Base-by-base conservation (phyloP, 2,888 invertebrate genomes). In the Agrilus biguttatus region DNA sequence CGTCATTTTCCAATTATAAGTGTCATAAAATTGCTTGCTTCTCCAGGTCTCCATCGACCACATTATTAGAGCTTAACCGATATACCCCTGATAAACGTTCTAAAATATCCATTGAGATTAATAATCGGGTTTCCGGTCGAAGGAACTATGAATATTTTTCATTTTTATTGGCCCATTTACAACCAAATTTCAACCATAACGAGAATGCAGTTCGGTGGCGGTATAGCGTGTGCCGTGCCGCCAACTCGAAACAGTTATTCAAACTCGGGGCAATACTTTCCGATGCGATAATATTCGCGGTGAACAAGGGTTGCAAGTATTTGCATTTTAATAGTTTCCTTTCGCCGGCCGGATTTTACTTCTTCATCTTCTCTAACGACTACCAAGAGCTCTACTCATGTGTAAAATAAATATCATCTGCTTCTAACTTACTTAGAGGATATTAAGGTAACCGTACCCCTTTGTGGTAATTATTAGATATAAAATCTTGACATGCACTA, bases 111-210 rank as follows among this genome's bases (percentile, higher is more conserved):
- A 28, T 44, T 39, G 46, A 48, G 58, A 61, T 60, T 61, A 62
- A 62, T 61, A 59, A 58, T 57, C 57, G 52, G 49, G 55, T 64
- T 63, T 63, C 60, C 62, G 61, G 58, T 58, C 57, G 62, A 59
- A 63, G 63, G 61, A 63, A 64, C 62, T 64, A 67, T 67, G 66
- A 67, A 66, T 67, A 67, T 65, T 63, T 65, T 66, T 66, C 63
- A 66, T 66, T 65, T 65, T 66, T 66, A 66, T 66, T 63, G 65
- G 62, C 63, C 28, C 65, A 62, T 65, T 65, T 64, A 62, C 62
- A 62, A 58, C 58, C 55, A 57, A 61, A 60, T 63, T 58, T 57
- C 57, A 59, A 58, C 56, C 59, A 59, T 49, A 49, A 59, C 58
- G 53, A 60, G 57, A 59, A 59, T 55, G 50, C 58, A 56, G 57